Conservation (phyloP, 2,888 invertebrate species). For the Ariolimax columbianus region DNA sequence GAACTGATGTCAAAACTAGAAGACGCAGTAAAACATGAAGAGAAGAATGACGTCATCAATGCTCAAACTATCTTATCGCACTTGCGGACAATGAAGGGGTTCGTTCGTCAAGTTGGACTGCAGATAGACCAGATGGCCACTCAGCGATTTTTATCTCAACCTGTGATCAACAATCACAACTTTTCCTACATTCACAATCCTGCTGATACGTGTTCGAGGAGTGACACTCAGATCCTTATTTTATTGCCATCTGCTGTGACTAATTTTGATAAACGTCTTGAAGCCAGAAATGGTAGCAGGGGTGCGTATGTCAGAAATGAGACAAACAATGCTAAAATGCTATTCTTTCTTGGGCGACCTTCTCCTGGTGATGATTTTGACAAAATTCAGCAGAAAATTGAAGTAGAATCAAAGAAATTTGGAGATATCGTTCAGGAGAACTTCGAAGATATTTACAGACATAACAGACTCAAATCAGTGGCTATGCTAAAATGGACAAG, state of each 20-base stretch:
- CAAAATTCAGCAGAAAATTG: slow-evolving; percentile 52
- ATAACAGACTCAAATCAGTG: slow-evolving; percentile 76
- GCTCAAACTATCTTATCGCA: not conserved
- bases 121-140: not conserved
- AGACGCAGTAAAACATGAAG: not conserved
- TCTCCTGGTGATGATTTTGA: too few relatives aligned
- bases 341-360: slow-evolving; percentile 33
- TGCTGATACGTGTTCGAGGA: not conserved
- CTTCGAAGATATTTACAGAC: slow-evolving; percentile 75
- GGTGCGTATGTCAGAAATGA: not conserved
- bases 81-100: not conserved
- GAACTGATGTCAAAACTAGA: not conserved
- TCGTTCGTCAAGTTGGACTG: not conserved
- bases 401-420: slow-evolving; percentile 53
- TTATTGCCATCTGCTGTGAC: slow-evolving; percentile 13
- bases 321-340: slow-evolving; percentile 5
- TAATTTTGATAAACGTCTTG: slow-evolving; percentile 23
- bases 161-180: slow-evolving; percentile 26
- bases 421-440: slow-evolving; percentile 67
- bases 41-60: not conserved
- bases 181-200: slow-evolving; percentile 35
- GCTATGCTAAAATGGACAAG: slow-evolving; percentile 71
- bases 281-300: not conserved
- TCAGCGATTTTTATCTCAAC: slow-evolving; percentile 8
- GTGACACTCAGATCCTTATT: not conserved